These are phyloP conservation scores for Drosophila leonis DNA, from an alignment of 2,888 invertebrate species.

Conservation along the genomic window DNA sequence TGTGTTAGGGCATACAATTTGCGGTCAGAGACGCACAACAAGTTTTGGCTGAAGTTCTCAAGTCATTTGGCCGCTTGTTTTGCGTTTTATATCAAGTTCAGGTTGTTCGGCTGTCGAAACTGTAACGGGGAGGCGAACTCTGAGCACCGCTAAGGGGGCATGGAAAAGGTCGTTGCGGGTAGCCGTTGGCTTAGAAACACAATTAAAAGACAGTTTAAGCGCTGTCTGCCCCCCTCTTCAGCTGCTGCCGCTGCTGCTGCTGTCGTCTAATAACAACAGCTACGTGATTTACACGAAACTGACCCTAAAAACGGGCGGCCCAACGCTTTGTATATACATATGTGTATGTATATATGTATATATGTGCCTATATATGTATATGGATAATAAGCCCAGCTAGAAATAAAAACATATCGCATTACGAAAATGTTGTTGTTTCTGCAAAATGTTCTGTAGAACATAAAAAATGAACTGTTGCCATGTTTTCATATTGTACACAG, in stretches of 20 bases:
- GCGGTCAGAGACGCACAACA: not conserved
- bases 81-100: slow-evolving; percentile 39
- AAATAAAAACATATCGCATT: slow-evolving; percentile 63
- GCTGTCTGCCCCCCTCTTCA: not conserved
- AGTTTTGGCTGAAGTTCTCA: not conserved
- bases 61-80: slow-evolving; percentile 17
- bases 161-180: slow-evolving; percentile 69
- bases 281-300: slow-evolving; percentile 68
- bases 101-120: slow-evolving; percentile 64
- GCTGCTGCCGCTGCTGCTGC: not conserved
- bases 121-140: slow-evolving; percentile 59
- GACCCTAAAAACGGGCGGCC: slow-evolving; percentile 62
- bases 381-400: slow-evolving; percentile 5
- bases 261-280: slow-evolving; percentile 50
- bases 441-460: slow-evolving; percentile 75
- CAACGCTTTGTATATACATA: slow-evolving; percentile 8
- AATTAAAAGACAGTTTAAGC: slow-evolving; percentile 62
- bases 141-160: slow-evolving; percentile 64
- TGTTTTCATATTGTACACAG: slow-evolving; percentile 22
- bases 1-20: slow-evolving; percentile 26
- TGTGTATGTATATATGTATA: not conserved
- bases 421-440: slow-evolving; percentile 52
- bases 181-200: slow-evolving; percentile 74
- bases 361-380: not conserved
- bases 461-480: slow-evolving; percentile 42